Evolutionary conservation across 2,888 invertebrate genomes (phyloP).

Genomic region (Xanthia icteritia): DNA sequence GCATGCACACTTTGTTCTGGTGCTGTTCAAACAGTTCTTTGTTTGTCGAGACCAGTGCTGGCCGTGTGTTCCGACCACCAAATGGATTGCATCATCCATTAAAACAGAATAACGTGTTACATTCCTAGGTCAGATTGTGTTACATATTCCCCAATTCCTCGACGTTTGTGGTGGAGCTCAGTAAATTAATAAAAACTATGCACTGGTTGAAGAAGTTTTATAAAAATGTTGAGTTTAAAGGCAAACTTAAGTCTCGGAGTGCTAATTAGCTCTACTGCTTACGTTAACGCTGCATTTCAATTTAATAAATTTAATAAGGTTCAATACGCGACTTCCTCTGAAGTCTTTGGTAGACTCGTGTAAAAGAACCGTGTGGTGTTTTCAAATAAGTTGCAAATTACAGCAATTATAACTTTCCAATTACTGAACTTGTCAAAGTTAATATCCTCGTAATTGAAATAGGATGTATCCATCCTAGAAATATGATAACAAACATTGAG

Average conservation of each 20-base stretch:
- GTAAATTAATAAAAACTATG: slow-evolving; percentile 6
- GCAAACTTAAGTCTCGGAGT: slow-evolving; percentile 23
- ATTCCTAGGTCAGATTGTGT: slow-evolving; percentile 49
- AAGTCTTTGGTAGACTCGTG: background rate
- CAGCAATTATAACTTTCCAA: background rate
- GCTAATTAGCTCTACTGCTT: slow-evolving; percentile 41
- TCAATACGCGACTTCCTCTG: slow-evolving; percentile 14
- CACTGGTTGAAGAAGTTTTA: slow-evolving; percentile 27
- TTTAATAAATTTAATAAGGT: slow-evolving; percentile 29
- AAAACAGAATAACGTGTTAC: slow-evolving; percentile 67
- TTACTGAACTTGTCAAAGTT: background rate
- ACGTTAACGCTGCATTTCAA: slow-evolving; percentile 39
- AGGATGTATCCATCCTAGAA: background rate
- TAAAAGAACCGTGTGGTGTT: background rate
- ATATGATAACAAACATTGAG: slow-evolving; percentile 3
- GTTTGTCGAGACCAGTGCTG: slow-evolving; percentile 74
- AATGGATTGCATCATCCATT: slow-evolving; percentile 80
- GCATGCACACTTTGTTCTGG: slow-evolving; percentile 82
- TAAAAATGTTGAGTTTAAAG: slow-evolving; percentile 28
- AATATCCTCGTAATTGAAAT: background rate
- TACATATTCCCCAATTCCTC: slow-evolving; percentile 10
- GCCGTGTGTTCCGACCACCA: slow-evolving; percentile 68
- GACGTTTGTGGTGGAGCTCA: background rate
- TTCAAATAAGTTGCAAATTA: background rate
- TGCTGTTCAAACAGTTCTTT: slow-evolving; percentile 79